A percentile compares a stretch with the other conserved stretches of the same genome.
These are phyloP conservation scores for Amiota communis DNA, from an alignment of 2,888 invertebrate species.

Conservation along the genomic window DNA sequence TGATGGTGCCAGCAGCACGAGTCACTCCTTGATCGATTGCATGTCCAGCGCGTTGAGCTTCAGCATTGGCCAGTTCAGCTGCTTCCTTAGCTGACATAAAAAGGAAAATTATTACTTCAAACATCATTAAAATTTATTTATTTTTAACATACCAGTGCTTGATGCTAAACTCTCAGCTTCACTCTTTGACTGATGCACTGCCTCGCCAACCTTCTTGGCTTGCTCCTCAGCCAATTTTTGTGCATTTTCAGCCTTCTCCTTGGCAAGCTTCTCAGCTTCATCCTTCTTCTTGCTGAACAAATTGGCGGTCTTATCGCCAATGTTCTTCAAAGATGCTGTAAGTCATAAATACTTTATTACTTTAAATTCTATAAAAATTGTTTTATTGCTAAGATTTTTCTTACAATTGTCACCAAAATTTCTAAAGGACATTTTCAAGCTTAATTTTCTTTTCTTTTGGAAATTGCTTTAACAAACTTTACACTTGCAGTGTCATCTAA, in stretches of 20 bases:
- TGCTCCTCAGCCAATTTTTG: constrained; percentile 79
- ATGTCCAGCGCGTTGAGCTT: constrained; percentile 70
- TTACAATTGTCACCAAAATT: constrained; percentile 13
- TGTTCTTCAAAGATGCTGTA: constrained; percentile 80
- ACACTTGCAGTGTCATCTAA: background rate
- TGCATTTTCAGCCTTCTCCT: constrained; percentile 78
- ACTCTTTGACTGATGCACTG: constrained; percentile 76
- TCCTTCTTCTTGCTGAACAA: constrained; percentile 83
- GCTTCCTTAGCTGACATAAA: constrained; percentile 69
- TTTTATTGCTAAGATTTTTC: background rate
- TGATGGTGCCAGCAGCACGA: constrained; percentile 62
- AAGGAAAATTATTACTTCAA: background rate
- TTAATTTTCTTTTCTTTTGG: background rate
- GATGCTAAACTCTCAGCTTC: constrained; percentile 75
- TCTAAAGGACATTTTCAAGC: constrained; percentile 13
- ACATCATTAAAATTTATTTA: background rate
- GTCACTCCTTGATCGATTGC: constrained; percentile 70
- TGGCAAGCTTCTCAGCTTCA: constrained; percentile 79
- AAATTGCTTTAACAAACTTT: constrained; percentile 12
- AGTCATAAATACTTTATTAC: constrained; percentile 19
- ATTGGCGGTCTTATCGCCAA: constrained; percentile 82
- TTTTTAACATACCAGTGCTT: constrained; percentile 71
- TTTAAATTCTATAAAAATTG: too few species aligned
- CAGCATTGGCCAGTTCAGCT: constrained; percentile 69
- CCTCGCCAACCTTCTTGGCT: constrained; percentile 78